Evolutionary conservation across 2,888 invertebrate genomes (phyloP).

Genomic region (Xylota segnis): DNA sequence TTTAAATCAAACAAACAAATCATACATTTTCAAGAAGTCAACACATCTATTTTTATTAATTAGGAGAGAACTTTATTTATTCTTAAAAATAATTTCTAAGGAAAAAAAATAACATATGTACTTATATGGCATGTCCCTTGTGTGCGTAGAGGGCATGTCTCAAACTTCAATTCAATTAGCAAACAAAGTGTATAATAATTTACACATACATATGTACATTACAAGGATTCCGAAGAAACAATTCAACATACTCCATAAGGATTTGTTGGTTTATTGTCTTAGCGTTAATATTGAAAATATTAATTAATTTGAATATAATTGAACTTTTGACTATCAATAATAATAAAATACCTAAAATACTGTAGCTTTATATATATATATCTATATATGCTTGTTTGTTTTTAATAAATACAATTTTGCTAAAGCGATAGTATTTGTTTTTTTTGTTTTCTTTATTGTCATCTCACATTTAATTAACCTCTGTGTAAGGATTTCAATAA

Average conservation of each 20-base stretch:
- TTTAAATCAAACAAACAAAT: no score
- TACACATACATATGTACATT: not conserved
- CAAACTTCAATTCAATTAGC: not conserved
- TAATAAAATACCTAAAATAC: constrained; percentile 5
- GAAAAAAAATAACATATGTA: no score
- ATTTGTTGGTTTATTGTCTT: constrained; percentile 28
- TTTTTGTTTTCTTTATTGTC: constrained; percentile 33
- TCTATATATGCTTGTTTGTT: not conserved
- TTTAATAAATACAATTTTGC: not conserved
- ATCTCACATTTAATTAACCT: constrained; percentile 29
- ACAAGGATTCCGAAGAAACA: not conserved
- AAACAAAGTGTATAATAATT: not conserved
- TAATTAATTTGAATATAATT: constrained; percentile 21
- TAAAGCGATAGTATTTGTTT: not conserved
- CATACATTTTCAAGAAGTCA: no score
- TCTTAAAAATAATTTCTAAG: no score
- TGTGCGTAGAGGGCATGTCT: not conserved
- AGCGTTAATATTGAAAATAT: not conserved
- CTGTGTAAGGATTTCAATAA: constrained; percentile 5
- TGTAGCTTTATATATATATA: not conserved
- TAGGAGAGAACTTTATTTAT: no score
- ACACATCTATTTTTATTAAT: no score
- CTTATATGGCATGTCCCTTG: not conserved
- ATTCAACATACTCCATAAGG: constrained; percentile 3
- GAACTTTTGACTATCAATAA: not conserved